Evolutionary conservation across 2,888 invertebrate genomes (phyloP).

Genomic region (Geophilus truncorum): DNA sequence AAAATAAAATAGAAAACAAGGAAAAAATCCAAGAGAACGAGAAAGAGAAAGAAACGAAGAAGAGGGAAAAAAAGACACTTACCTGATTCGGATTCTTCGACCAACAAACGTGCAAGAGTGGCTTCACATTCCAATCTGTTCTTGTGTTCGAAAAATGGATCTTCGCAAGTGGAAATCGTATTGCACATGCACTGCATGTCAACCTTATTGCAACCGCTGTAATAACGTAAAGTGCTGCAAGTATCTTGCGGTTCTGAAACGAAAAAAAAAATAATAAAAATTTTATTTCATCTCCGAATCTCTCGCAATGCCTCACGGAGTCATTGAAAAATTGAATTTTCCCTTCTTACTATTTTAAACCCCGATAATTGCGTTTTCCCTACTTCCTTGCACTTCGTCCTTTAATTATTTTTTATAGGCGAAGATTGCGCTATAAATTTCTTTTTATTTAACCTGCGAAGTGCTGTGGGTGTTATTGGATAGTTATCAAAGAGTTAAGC

Average conservation of each 20-base stretch:
- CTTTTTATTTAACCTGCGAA: not conserved
- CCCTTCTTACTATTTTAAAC: not conserved
- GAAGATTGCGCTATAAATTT: not conserved
- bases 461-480: not conserved
- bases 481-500: not conserved
- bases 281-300: not conserved
- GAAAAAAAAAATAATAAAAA: not conserved
- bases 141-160: slow-evolving; percentile 29
- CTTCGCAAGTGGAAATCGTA: slow-evolving; percentile 31
- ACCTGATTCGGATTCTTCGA: not conserved
- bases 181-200: slow-evolving; percentile 30
- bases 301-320: not conserved
- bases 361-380: not conserved
- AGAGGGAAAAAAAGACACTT: not conserved
- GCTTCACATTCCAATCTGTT: not conserved
- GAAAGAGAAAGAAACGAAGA: not conserved
- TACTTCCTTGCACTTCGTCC: not conserved
- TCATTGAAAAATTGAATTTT: not conserved
- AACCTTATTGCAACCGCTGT: slow-evolving; percentile 31
- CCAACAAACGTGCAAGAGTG: not conserved
- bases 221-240: slow-evolving; percentile 18
- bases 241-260: slow-evolving; percentile 8
- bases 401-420: not conserved
- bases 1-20: not conserved
- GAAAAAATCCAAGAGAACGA: not conserved